Base-by-base conservation (phyloP, 1,140 invertebrate genomes). In the Drosophila auraria region DNA sequence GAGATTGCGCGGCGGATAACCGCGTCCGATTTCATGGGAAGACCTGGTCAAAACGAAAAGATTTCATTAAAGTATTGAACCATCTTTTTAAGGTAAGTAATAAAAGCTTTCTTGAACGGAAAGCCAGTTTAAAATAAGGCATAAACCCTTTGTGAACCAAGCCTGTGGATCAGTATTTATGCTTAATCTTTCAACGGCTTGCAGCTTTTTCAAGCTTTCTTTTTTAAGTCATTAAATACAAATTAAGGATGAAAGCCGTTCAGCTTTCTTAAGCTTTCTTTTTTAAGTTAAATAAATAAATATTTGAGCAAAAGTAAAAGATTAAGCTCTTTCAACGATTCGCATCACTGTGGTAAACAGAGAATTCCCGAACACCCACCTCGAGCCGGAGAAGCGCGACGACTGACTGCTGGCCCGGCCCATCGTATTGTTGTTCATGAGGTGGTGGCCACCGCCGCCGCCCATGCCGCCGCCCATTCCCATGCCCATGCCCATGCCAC, bases 21-120 rank as follows among this genome's bases (percentile, higher is more conserved):
- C 93, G 59, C 95, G 93, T 23, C 95, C 95, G 76, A 95, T 95
- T 92, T 95, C 95, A 91, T 95, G 95, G 3, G 95, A 95, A 63
- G 95, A 96, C 92, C 95, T 95, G 71, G n/a, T 81, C 20, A 23
- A 17, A 36, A 36, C 14, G 4, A 20, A 38, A 17, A 5, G 38
- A 5, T 9, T 1, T 56, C 15, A 56, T 9, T 56, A 36, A 11
- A 12, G 2, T 2, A 56, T 15, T 2, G 0, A 9, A 15, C 1
- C 23, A 12, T 17, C 12, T 20, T 20, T 36, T 15, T 2, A 53
- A 11, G 14, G 27, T 17, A n/a, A 15, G 7, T n/a, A n/a, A n/a
- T 27, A n/a, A 9, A n/a, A 9, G 2, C n/a, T 5, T 51, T n/a
- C 5, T 51, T 15, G 14, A 25, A 25, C 5, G 0, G 45, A 20